Percentiles rank a stretch among this genome's conserved stretches.
Conservation (phyloP, 2,888 invertebrate species). For the Terebella lapidaria region DNA sequence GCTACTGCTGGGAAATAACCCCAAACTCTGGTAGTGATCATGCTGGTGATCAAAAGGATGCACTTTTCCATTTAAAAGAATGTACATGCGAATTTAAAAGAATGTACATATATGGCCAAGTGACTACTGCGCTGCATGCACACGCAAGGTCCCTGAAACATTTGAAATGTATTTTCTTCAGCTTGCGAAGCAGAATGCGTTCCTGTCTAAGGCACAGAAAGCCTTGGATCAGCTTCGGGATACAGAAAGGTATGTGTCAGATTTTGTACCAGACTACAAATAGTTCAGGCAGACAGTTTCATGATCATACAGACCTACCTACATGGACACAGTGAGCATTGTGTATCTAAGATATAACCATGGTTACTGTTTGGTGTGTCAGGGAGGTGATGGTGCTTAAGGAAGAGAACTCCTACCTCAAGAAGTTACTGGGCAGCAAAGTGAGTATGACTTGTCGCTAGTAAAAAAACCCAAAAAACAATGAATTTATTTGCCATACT, state of each 20-base stretch:
- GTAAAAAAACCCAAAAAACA: too few species aligned
- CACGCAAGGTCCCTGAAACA: background rate
- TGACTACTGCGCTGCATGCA: too few species aligned
- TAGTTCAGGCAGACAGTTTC: too few species aligned
- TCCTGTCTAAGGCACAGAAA: background rate
- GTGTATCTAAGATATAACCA: too few species aligned
- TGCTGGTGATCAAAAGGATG: background rate
- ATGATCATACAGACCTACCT: too few species aligned
- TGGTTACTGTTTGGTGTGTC: background rate
- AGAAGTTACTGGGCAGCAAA: conserved; percentile 31
- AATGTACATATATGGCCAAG: too few species aligned
- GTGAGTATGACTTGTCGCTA: conserved; percentile 9
- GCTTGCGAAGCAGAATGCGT: background rate
- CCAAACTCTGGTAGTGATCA: too few species aligned
- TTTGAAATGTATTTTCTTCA: background rate
- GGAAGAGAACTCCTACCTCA: conserved; percentile 34
- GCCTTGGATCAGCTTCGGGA: background rate
- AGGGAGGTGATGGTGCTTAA: conserved; percentile 19
- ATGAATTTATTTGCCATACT: background rate
- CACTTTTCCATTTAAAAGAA: too few species aligned
- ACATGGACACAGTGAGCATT: too few species aligned
- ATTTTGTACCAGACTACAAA: too few species aligned
- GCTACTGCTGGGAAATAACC: too few species aligned
- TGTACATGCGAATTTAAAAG: too few species aligned
- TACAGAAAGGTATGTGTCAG: background rate